phyloP scores from a whole-genome alignment of 2,797 vertebrate genomes.

The Falco novaeseelandiae region DNA sequence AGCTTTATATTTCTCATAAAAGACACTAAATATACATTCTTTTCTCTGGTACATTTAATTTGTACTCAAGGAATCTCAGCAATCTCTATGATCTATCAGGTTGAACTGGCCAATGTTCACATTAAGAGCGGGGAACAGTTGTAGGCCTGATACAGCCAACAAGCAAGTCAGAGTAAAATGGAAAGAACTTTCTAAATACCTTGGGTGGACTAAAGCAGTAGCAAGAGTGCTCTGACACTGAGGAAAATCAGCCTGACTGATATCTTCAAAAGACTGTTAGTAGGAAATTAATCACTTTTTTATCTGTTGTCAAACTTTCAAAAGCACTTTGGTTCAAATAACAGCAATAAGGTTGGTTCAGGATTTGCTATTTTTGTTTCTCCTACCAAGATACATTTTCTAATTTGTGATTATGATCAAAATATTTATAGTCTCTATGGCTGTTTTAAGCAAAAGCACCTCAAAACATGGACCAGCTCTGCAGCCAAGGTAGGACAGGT shows the following conservation, averaged over 20 bases:
- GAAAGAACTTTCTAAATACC: background rate
- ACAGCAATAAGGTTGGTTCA: background rate
- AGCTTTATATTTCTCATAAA: background rate
- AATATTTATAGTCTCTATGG: background rate
- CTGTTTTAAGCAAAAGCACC: background rate
- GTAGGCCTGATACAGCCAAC: background rate
- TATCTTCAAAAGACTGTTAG: background rate
- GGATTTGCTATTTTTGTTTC: background rate
- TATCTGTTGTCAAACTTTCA: background rate
- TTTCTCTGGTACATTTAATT: background rate
- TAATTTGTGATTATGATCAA: background rate
- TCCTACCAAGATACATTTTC: background rate
- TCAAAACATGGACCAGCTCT: background rate
- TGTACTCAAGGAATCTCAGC: background rate
- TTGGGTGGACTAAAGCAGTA: background rate
- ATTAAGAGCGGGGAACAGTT: background rate
- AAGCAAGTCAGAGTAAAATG: background rate
- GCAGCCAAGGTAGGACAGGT: background rate
- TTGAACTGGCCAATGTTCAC: background rate
- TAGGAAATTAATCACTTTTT: background rate
- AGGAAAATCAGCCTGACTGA: background rate
- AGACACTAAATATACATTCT: background rate
- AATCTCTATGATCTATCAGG: background rate
- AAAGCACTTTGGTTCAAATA: background rate
- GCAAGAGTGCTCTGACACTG: background rate